These are phyloP conservation scores for Brienomyrus longianalis DNA, from an alignment of 2,113 vertebrate genomes.

Conservation along the genomic window DNA sequence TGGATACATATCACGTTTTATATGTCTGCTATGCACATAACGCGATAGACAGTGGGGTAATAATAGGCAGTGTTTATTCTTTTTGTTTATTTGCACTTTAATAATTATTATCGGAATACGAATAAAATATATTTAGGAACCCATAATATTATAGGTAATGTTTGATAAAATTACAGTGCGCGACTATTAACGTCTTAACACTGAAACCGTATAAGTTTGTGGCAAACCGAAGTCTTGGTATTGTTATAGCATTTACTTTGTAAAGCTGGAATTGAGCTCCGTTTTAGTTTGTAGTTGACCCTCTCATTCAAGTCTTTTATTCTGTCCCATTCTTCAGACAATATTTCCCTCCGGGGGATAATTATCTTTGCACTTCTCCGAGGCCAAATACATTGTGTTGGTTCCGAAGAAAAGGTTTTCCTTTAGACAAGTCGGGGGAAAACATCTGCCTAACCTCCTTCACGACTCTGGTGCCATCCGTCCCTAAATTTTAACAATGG, in stretches of 20 bases:
- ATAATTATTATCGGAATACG: background rate
- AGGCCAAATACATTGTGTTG: constrained; percentile 60
- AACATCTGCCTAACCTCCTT: constrained; percentile 70
- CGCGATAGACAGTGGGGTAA: background rate
- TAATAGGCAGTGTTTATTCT: background rate
- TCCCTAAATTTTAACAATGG: constrained; percentile 65
- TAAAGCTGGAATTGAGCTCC: background rate
- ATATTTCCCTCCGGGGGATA: constrained; percentile 63
- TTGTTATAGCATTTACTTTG: background rate
- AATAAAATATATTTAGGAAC: background rate
- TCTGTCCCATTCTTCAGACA: constrained; percentile 48
- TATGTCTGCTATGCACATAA: background rate
- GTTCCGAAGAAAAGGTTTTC: constrained; percentile 42
- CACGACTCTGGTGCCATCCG: constrained; percentile 57
- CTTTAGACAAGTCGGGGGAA: constrained; percentile 39
- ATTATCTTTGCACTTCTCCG: constrained; percentile 56
- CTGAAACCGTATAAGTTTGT: background rate
- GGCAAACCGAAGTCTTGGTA: background rate
- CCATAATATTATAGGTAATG: background rate
- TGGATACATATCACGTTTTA: background rate
- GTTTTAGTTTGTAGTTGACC: constrained; percentile 47
- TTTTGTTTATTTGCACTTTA: background rate
- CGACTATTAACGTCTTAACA: background rate
- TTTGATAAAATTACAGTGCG: background rate
- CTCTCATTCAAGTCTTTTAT: constrained; percentile 41